These are phyloP conservation scores for Mareca penelope DNA, from an alignment of 2,797 vertebrate species.

Conservation along the genomic window DNA sequence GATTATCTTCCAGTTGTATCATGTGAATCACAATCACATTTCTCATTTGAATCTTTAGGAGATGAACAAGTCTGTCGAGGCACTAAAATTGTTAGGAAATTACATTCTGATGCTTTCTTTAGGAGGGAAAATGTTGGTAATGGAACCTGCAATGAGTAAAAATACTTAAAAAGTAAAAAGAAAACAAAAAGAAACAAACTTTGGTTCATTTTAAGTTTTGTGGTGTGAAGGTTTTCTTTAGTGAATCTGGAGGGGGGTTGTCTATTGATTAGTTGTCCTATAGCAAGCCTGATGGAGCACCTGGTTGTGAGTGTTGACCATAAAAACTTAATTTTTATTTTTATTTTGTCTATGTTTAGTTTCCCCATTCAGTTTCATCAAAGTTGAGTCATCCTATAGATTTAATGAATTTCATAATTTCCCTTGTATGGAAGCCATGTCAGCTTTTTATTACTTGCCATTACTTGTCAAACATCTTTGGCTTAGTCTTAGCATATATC, in stretches of 20 bases:
- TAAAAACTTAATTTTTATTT: fast-evolving
- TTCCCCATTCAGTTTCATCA: neutral
- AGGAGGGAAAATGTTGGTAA: neutral
- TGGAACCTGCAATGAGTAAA: neutral
- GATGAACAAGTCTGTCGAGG: neutral
- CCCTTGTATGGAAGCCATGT: neutral
- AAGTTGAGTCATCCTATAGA: neutral
- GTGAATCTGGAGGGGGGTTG: fast-evolving
- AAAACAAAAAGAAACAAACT: neutral
- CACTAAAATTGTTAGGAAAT: neutral
- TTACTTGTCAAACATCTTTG: neutral
- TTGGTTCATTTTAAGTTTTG: neutral
- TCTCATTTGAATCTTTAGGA: neutral
- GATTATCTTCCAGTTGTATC: neutral
- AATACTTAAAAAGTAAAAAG: neutral
- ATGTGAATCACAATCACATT: neutral
- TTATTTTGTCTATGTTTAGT: neutral
- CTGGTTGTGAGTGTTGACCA: neutral
- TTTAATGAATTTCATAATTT: neutral
- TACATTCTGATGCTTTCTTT: neutral
- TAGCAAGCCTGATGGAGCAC: neutral
- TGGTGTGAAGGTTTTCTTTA: neutral
- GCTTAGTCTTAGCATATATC: neutral
- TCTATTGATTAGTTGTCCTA: neutral
- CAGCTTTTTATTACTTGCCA: neutral